phyloP scores from a whole-genome alignment of 1,140 invertebrate species.

The Samia ricini region DNA sequence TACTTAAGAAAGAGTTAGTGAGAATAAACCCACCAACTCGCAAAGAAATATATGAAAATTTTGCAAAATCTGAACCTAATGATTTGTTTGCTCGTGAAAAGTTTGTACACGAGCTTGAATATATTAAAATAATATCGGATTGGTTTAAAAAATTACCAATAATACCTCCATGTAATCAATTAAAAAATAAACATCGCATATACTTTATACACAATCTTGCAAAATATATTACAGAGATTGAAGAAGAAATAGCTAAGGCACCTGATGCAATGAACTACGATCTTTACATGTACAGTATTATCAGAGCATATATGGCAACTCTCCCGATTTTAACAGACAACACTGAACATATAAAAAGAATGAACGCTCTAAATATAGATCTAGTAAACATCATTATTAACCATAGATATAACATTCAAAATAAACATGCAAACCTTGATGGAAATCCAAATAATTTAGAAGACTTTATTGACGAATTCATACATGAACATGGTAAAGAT shows the following conservation, averaged over 20 bases:
- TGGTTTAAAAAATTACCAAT: slow-evolving; percentile 42
- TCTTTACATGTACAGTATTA: slow-evolving; percentile 22
- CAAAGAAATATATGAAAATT: slow-evolving; percentile 27
- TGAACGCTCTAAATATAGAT: slow-evolving; percentile 18
- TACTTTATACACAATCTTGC: slow-evolving; percentile 38
- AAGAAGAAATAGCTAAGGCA: slow-evolving; percentile 23
- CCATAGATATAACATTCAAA: background rate
- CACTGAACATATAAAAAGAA: slow-evolving; percentile 14
- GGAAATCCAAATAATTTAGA: slow-evolving; percentile 8
- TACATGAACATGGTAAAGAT: slow-evolving; percentile 25
- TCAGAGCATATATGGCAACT: slow-evolving; percentile 17
- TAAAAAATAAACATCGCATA: slow-evolving; percentile 23
- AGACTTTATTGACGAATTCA: slow-evolving; percentile 36
- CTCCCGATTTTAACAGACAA: slow-evolving; percentile 21
- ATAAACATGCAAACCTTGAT: background rate
- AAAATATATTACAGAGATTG: slow-evolving; percentile 32
- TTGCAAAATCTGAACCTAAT: slow-evolving; percentile 13
- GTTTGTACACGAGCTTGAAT: slow-evolving; percentile 34
- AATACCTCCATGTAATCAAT: slow-evolving; percentile 24
- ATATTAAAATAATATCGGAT: slow-evolving; percentile 40
- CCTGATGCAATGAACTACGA: slow-evolving; percentile 28
- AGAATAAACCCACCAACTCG: slow-evolving; percentile 28
- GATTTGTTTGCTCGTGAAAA: slow-evolving; percentile 17
- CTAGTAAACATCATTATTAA: slow-evolving; percentile 26
- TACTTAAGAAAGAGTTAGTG: slow-evolving; percentile 35